Percentiles rank a stretch among this genome's conserved stretches.
Evolutionary conservation across 2,113 vertebrate genomes (phyloP).

Genomic region (Bubo bubo): DNA sequence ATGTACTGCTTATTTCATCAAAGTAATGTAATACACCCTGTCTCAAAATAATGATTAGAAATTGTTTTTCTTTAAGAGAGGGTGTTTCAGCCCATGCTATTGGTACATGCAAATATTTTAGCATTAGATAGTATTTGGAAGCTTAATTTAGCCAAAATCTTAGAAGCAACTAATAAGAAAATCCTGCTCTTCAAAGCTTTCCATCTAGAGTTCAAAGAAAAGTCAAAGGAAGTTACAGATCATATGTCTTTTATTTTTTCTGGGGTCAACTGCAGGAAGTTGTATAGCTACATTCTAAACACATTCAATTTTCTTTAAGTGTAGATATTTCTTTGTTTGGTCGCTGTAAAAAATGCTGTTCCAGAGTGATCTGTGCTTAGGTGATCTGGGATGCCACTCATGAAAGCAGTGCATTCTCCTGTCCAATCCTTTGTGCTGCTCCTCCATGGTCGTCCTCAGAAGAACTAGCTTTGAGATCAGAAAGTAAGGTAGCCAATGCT

Average conservation of each 20-base stretch:
- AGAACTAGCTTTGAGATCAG: not conserved
- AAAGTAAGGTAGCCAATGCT: not conserved
- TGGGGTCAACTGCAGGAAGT: constrained; percentile 22
- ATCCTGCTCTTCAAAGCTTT: not conserved
- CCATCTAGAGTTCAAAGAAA: constrained; percentile 28
- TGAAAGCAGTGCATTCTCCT: not conserved
- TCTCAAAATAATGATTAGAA: not conserved
- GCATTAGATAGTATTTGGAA: not conserved
- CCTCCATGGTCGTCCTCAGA: not conserved
- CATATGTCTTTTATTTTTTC: constrained; percentile 50
- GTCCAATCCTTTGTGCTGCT: not conserved
- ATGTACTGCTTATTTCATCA: not conserved
- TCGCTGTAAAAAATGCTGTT: not conserved
- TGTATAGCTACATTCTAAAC: constrained; percentile 1
- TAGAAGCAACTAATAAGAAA: not conserved
- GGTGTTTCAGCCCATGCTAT: not conserved
- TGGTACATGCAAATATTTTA: not conserved
- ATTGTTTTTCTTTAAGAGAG: not conserved
- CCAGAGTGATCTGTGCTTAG: not conserved
- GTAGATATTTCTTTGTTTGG: not conserved
- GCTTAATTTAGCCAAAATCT: not conserved
- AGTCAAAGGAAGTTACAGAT: constrained; percentile 38
- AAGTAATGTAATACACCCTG: not conserved
- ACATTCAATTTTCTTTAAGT: not conserved
- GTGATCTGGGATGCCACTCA: not conserved